Percentiles rank a stretch among this genome's conserved stretches.
Evolutionary conservation across 2,888 invertebrate species (phyloP).

Genomic region (Oasisia sp.): DNA sequence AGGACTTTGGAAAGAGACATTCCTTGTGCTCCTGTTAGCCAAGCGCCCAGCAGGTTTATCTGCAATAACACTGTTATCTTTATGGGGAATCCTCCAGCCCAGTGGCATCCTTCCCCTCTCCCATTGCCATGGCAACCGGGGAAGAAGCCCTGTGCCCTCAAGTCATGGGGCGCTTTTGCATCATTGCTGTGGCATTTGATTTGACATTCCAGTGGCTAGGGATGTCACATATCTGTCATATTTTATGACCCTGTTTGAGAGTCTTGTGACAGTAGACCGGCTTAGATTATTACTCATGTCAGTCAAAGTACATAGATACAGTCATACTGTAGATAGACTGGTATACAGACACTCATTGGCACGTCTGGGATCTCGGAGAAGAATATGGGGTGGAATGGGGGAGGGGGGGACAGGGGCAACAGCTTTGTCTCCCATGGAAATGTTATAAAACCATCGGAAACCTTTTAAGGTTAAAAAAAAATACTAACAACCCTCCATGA

Average conservation of each 20-base stretch:
- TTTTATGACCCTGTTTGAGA: not conserved
- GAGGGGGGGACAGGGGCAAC: too few species aligned
- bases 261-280: not conserved
- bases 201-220: not conserved
- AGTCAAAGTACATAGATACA: not conserved
- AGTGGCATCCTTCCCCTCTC: not conserved
- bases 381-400: too few species aligned
- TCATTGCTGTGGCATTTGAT: not conserved
- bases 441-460: too few species aligned
- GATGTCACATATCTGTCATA: constrained; percentile 1
- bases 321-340: not conserved
- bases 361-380: too few species aligned
- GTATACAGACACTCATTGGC: not conserved
- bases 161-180: not conserved
- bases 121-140: not conserved
- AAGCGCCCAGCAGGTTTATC: not conserved
- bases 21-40: not conserved
- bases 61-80: constrained; percentile 5
- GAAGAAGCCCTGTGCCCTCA: not conserved
- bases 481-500: too few species aligned
- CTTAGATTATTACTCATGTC: not conserved
- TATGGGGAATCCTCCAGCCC: not conserved
- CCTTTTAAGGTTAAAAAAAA: too few species aligned
- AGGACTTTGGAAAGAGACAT: not conserved
- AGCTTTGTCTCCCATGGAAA: too few species aligned